A percentile compares a stretch with the other conserved stretches of the same genome.
Conservation (phyloP, 1,140 invertebrate species). For the Sinella curviseta region DNA sequence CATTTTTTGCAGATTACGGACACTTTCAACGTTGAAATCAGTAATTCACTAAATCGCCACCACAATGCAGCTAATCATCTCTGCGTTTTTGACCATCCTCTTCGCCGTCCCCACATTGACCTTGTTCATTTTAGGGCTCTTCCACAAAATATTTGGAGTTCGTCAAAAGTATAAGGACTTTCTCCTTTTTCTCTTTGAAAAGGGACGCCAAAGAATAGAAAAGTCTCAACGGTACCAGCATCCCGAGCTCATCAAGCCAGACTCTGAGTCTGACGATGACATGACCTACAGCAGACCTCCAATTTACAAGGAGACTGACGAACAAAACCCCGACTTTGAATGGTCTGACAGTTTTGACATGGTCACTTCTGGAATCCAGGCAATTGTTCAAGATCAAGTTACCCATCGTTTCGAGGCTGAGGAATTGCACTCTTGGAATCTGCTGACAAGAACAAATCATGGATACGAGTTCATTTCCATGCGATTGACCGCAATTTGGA, state of each 20-base stretch:
- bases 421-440: constrained; percentile 77
- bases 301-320: constrained; percentile 16
- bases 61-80: constrained; percentile 13
- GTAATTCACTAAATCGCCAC: background rate
- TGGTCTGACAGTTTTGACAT: constrained; percentile 11
- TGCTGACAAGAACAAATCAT: constrained; percentile 87
- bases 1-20: background rate
- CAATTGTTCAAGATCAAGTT: constrained; percentile 23
- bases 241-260: background rate
- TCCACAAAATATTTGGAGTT: constrained; percentile 21
- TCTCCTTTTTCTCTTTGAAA: constrained; percentile 24
- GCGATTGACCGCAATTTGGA: constrained; percentile 85
- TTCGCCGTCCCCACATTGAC: constrained; percentile 10
- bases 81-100: background rate
- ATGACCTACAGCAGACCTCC: background rate
- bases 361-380: constrained; percentile 15
- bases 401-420: constrained; percentile 42
- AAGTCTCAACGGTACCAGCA: background rate
- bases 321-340: constrained; percentile 12
- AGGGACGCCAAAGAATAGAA: constrained; percentile 17
- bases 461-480: constrained; percentile 86
- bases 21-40: background rate
- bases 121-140: background rate
- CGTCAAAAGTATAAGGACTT: constrained; percentile 23
- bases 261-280: background rate